Conservation (phyloP, 2,888 invertebrate genomes). For the Capitulum mitella region DNA sequence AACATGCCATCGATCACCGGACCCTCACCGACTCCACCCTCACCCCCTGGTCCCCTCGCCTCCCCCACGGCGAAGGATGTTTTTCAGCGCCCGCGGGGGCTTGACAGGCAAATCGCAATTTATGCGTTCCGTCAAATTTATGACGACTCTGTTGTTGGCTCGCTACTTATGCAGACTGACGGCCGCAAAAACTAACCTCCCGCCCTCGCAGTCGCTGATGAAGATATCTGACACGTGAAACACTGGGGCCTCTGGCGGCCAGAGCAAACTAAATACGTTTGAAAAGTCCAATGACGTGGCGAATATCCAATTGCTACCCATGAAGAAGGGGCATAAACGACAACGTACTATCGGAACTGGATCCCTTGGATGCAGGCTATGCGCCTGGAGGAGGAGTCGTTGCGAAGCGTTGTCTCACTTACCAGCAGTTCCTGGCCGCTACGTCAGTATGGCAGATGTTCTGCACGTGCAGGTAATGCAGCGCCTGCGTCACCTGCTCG, state of each 20-base stretch:
- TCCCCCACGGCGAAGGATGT: background rate
- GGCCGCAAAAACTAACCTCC: background rate
- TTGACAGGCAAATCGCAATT: background rate
- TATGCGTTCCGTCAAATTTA: background rate
- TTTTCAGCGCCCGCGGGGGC: background rate
- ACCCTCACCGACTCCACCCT: background rate
- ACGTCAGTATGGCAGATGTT: slow-evolving; percentile 37
- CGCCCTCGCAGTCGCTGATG: background rate
- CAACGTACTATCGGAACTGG: no score
- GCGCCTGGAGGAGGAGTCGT: no score
- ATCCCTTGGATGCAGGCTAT: no score
- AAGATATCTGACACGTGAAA: background rate
- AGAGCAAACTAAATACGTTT: no score
- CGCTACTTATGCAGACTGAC: background rate
- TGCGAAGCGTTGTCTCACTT: no score
- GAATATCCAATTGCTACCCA: no score
- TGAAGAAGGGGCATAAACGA: no score
- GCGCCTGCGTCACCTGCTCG: slow-evolving; percentile 36
- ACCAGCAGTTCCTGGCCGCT: slow-evolving; percentile 38
- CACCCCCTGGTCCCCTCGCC: background rate
- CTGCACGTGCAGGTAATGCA: slow-evolving; percentile 36
- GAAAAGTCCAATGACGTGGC: no score
- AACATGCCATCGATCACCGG: background rate
- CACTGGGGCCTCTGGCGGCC: no score
- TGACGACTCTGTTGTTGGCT: slow-evolving; percentile 4